Evolutionary conservation across 2,113 vertebrate species (phyloP).

Genomic region (Scortum barcoo): DNA sequence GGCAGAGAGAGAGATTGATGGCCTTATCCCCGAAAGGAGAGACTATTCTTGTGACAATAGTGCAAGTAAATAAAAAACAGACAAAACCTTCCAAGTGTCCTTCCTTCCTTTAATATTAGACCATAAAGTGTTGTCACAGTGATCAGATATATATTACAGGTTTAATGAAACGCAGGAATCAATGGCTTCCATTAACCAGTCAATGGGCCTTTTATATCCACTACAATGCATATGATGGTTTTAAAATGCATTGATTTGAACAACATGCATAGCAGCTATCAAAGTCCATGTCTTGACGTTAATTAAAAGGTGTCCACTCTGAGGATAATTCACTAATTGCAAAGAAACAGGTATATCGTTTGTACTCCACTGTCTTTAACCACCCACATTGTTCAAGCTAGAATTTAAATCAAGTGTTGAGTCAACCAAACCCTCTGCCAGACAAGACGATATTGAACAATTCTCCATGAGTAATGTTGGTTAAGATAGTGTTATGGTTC

Average conservation of each 20-base stretch:
- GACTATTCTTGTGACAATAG: constrained; percentile 37
- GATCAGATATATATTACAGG: neutral
- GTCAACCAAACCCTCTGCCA: too few relatives aligned
- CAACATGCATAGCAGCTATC: neutral
- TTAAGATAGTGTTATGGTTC: neutral
- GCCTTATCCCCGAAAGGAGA: constrained; percentile 42
- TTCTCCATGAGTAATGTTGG: too few relatives aligned
- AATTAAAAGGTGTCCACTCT: neutral
- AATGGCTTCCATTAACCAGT: neutral
- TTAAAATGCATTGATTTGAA: neutral
- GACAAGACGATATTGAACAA: too few relatives aligned
- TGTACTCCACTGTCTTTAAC: too few relatives aligned
- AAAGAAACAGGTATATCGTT: neutral
- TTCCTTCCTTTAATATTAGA: constrained; percentile 8
- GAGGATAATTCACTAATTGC: neutral
- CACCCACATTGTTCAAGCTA: too few relatives aligned
- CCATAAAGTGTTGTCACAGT: constrained; percentile 17
- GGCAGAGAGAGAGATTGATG: constrained; percentile 65
- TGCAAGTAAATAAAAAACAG: constrained; percentile 46
- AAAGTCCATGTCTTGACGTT: neutral
- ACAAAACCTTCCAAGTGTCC: constrained; percentile 37
- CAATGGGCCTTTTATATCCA: neutral
- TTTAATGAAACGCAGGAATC: neutral
- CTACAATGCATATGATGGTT: neutral
- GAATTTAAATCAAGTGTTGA: too few relatives aligned